Evolutionary conservation across 2,888 invertebrate genomes (phyloP), one percentile per base, ranked within the genome.

Genomic region (Leptothorax acervorum): DNA sequence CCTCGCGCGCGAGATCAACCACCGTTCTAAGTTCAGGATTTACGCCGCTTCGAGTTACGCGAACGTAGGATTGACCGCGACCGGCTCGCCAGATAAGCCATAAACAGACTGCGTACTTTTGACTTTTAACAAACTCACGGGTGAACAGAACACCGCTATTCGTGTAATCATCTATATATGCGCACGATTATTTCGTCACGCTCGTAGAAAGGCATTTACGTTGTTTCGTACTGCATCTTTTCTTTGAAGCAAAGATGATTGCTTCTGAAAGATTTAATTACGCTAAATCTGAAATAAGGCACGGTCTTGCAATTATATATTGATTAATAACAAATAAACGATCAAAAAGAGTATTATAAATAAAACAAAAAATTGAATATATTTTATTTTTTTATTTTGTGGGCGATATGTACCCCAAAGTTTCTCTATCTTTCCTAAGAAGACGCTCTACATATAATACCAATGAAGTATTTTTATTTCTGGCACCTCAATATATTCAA

Each of bases 41-140:
- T 81, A 81, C 79, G 79, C 71, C 79, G 60, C 60, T 71, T 81
- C 60, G 71, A 60, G 79, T 79, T 79, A 71, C 71, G 79, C 60
- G 60, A 48, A 23, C 48, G 48, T 8, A 48, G 60, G 48, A 48
- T 18, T 31, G 48, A 65, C 48, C 28, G 60, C 28, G 60, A 15
- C 15, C 31, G 48, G 23, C 42, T 68, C 42, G 42, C 42, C 11
- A 12, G 55, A 66, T 66, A 76, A 66, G 18, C 15, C 42, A 2
- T n/a, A 31, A n/a, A 28, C 35, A 11, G n/a, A 45, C 15, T 15
- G 65, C 23, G 18, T 8, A 15, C 1, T 48, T 31, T 75, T 23
- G 8, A 76, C 35, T 35, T 48, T 39, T 35, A 42, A 39, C 28
- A 68, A 53, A 3, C 42, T 65, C 18, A 28, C 53, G 9, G 35